A percentile compares a stretch with the other conserved stretches of the same genome.
Evolutionary conservation across 2,888 invertebrate species (phyloP).

Genomic region (Stegophylla sp.): DNA sequence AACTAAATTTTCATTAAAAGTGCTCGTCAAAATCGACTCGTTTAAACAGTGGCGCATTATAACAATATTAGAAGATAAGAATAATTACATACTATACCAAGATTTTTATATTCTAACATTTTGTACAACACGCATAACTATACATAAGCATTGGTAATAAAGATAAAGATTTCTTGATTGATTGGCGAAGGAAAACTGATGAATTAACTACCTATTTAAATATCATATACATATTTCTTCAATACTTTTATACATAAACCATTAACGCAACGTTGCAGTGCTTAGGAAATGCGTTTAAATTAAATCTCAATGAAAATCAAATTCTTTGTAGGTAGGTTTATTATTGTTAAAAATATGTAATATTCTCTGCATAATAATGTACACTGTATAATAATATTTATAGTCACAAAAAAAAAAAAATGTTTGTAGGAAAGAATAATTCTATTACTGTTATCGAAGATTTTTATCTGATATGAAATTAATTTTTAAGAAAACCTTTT

Average conservation of each 20-base stretch:
- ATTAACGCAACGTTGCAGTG: background rate
- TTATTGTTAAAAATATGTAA: background rate
- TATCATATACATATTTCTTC: constrained; percentile 11
- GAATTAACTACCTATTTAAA: constrained; percentile 15
- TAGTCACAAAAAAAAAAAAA: background rate
- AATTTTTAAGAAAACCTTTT: too few relatives aligned
- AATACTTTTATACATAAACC: constrained; percentile 1
- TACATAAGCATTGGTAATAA: constrained; percentile 25
- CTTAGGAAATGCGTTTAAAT: constrained; percentile 10
- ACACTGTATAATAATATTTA: background rate
- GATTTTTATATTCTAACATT: constrained; percentile 41
- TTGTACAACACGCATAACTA: constrained; percentile 8
- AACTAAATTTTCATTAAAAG: constrained; percentile 29
- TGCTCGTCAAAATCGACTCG: constrained; percentile 45
- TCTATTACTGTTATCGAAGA: too few relatives aligned
- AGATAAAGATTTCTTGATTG: background rate
- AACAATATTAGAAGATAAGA: constrained; percentile 41
- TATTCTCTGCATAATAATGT: too few relatives aligned
- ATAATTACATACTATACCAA: constrained; percentile 44
- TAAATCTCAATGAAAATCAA: constrained; percentile 16
- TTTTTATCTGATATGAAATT: background rate
- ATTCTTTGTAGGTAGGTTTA: background rate
- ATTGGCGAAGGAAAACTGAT: constrained; percentile 7
- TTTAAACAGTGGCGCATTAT: background rate
- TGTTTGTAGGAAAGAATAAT: too few relatives aligned